Evolutionary conservation across 2,888 invertebrate species (phyloP), one percentile per base, ranked within the genome.

Genomic region (Aphodius sticticus): DNA sequence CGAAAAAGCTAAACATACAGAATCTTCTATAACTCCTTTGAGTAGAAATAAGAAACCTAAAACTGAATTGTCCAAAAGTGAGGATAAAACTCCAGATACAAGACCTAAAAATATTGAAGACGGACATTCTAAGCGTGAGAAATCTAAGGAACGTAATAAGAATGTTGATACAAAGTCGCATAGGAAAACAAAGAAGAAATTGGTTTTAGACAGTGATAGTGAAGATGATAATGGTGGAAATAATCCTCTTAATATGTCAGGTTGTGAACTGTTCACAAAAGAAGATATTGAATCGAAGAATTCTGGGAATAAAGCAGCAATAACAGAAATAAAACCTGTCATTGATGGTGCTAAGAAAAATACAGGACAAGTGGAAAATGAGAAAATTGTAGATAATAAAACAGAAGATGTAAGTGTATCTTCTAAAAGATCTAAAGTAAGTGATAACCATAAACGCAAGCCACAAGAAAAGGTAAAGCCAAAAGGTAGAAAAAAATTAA

Each of bases 11-110:
- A 16, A 70, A 15, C 37, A 72, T 16, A 2, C 53, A 15, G 16
- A 71, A 26, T 35, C 69, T 6, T 72, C 16, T 71, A 71, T 53
- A 77, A 77, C 72, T 6, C 53, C 77, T 5, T 15, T 72, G 15
- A 7, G 15, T 26, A 74, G 15, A 74, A 74, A 7, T 74, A 26
- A 74, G 15, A 16, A 74, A 26, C 14, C 37, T 74, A 7, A 74
- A 36, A 16, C 6, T 74, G 9, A 74, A 74, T 36, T 26, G 26
- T 15, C 15, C 6, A n/a, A 36, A 74, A n/a, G 37, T n/a, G 15
- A 74, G 7, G 35, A 35, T 7, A 15, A 14, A 14, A 26, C 16
- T 7, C n/a, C 35, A 74, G 16, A n/a, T 36, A 1, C 35, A 74
- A 74, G 26, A 26, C 14, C 14, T 12, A 74, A 74, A 74, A 36